A percentile compares a stretch with the other conserved stretches of the same genome.
Conservation (phyloP, 1,140 invertebrate species). For the Atopsyche davidsoni region DNA sequence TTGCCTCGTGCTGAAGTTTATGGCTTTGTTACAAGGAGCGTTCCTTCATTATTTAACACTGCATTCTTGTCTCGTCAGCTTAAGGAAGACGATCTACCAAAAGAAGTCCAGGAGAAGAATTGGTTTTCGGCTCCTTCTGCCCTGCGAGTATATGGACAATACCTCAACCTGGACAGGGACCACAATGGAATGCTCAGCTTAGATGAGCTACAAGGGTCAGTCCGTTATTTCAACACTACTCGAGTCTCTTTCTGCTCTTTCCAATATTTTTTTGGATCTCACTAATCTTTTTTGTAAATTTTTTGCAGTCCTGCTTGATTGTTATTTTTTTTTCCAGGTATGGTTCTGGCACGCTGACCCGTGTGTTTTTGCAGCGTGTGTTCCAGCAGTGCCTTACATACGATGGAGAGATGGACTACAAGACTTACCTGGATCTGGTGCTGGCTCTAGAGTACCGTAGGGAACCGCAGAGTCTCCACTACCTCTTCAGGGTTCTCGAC, state of each 20-base stretch:
- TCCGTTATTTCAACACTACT: neutral
- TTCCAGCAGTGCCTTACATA: slow-evolving; percentile 95
- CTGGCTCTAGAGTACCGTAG: slow-evolving; percentile 88
- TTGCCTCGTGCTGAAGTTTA: too few relatives aligned
- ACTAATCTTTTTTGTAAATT: neutral
- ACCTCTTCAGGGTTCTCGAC: slow-evolving; percentile 89
- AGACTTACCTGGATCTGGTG: slow-evolving; percentile 93
- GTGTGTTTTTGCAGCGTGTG: slow-evolving; percentile 85
- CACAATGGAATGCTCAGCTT: slow-evolving; percentile 94
- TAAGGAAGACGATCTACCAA: slow-evolving; percentile 77
- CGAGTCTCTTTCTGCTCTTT: neutral
- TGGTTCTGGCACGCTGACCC: slow-evolving; percentile 85
- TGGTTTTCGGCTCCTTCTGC: slow-evolving; percentile 94
- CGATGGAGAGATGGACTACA: slow-evolving; percentile 97
- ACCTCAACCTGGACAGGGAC: slow-evolving; percentile 88
- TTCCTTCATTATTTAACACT: neutral
- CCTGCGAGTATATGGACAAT: slow-evolving; percentile 85
- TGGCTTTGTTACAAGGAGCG: neutral
- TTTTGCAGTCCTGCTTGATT: neutral
- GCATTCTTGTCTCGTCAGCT: slow-evolving; percentile 47
- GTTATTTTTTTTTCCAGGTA: slow-evolving; percentile 54
- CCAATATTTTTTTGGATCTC: slow-evolving; percentile 9
- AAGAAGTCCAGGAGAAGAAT: slow-evolving; percentile 80
- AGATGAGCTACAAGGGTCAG: slow-evolving; percentile 74
- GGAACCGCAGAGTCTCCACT: slow-evolving; percentile 86